Conservation (phyloP, 2,797 vertebrate genomes). For the Gymnocypris eckloni region DNA sequence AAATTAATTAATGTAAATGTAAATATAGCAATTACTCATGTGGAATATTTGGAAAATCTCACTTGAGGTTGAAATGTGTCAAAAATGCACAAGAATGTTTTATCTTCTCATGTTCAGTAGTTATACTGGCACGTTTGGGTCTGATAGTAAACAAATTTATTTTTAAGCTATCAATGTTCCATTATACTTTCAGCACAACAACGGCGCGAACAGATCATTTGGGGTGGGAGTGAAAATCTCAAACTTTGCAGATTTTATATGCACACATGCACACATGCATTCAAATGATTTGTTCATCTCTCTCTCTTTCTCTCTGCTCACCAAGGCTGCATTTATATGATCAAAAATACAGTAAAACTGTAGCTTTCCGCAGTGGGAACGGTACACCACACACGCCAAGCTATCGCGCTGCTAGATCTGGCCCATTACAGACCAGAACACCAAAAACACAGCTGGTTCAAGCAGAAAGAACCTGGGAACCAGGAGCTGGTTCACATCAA, state of each 20-base stretch:
- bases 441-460: too few species aligned
- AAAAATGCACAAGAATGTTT: not conserved
- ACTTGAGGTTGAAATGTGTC: not conserved
- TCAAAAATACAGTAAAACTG: not conserved
- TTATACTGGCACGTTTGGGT: not conserved
- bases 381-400: too few species aligned
- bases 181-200: not conserved
- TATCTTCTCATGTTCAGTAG: not conserved
- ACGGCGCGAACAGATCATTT: not conserved
- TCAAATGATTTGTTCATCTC: too few species aligned
- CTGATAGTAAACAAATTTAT: not conserved
- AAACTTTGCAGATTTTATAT: not conserved
- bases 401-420: too few species aligned
- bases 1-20: not conserved
- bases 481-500: too few species aligned
- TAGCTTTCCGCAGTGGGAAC: too few species aligned
- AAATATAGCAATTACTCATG: not conserved
- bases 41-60: not conserved
- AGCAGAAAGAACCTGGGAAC: too few species aligned
- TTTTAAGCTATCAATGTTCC: conserved; percentile 5
- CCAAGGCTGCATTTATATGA: not conserved
- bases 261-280: not conserved
- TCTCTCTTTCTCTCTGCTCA: not conserved
- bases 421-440: too few species aligned
- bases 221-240: not conserved